phyloP scores from a whole-genome alignment of 1,140 invertebrate genomes.

The Alviniconcha marisindica region DNA sequence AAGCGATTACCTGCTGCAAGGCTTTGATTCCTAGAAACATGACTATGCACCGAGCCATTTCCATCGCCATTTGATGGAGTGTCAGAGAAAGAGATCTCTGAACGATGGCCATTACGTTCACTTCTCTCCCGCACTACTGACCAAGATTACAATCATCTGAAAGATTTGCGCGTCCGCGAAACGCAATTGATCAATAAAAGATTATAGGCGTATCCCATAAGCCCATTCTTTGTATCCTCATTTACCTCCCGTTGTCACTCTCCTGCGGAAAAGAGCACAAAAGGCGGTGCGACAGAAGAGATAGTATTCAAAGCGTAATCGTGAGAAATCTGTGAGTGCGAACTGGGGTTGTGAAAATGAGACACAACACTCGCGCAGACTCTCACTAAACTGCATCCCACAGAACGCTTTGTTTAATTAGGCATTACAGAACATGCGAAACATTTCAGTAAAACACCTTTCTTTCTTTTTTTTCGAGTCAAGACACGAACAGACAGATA shows the following conservation, averaged over 20 bases:
- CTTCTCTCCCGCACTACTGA: not conserved
- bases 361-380: too few relatives aligned
- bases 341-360: too few relatives aligned
- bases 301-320: not conserved
- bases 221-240: not conserved
- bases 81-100: not conserved
- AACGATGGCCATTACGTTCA: not conserved
- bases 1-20: too few relatives aligned
- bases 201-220: not conserved
- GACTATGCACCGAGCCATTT: not conserved
- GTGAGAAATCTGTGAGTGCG: too few relatives aligned
- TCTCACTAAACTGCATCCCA: too few relatives aligned
- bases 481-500: too few relatives aligned
- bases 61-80: not conserved
- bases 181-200: not conserved
- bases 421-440: too few relatives aligned
- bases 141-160: not conserved
- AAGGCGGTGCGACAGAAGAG: not conserved
- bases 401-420: too few relatives aligned
- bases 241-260: conserved; percentile 26
- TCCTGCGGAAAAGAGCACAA: not conserved
- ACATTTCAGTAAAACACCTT: too few relatives aligned
- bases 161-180: not conserved
- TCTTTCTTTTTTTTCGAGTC: too few relatives aligned
- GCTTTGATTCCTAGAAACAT: too few relatives aligned